A percentile compares a stretch with the other conserved stretches of the same genome.
phyloP scores from a whole-genome alignment of 2,113 vertebrate genomes.

The Addax nasomaculatus region DNA sequence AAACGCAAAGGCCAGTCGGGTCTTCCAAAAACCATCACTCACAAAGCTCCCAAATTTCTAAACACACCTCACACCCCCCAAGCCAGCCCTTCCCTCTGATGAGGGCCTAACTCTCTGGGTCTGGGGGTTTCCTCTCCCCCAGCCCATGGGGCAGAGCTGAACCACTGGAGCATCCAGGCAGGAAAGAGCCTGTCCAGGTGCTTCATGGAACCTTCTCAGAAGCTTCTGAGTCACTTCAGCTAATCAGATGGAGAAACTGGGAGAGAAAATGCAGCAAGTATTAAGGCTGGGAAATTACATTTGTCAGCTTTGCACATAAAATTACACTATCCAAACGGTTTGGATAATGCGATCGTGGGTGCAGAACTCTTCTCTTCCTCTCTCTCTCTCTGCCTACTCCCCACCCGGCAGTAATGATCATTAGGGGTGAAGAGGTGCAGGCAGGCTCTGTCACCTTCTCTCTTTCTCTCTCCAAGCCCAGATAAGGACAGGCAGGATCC shows the following conservation, averaged over 20 bases:
- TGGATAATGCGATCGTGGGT: slow-evolving; percentile 76
- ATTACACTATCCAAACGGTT: slow-evolving; percentile 81
- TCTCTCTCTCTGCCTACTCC: neutral
- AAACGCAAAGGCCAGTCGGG: neutral
- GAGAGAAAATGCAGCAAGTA: slow-evolving; percentile 73
- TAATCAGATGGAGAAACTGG: slow-evolving; percentile 83
- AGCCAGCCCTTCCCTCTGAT: neutral
- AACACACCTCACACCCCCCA: neutral
- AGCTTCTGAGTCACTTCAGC: slow-evolving; percentile 76
- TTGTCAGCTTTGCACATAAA: slow-evolving; percentile 80
- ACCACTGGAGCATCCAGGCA: neutral
- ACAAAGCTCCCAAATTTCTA: neutral
- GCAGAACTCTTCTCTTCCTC: slow-evolving; percentile 38
- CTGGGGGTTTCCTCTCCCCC: neutral
- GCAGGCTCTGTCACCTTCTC: neutral
- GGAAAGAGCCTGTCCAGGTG: slow-evolving; percentile 35
- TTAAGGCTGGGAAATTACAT: slow-evolving; percentile 82
- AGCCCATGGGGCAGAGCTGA: neutral
- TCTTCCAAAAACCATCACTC: neutral
- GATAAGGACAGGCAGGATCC: neutral
- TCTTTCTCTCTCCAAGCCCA: neutral
- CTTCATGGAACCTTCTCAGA: slow-evolving; percentile 70
- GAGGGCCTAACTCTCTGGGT: neutral
- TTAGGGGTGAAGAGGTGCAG: neutral
- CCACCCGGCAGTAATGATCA: slow-evolving; percentile 57